Evolutionary conservation across 2,113 vertebrate genomes (phyloP).

Genomic region (Myanophis thanlyinensis): DNA sequence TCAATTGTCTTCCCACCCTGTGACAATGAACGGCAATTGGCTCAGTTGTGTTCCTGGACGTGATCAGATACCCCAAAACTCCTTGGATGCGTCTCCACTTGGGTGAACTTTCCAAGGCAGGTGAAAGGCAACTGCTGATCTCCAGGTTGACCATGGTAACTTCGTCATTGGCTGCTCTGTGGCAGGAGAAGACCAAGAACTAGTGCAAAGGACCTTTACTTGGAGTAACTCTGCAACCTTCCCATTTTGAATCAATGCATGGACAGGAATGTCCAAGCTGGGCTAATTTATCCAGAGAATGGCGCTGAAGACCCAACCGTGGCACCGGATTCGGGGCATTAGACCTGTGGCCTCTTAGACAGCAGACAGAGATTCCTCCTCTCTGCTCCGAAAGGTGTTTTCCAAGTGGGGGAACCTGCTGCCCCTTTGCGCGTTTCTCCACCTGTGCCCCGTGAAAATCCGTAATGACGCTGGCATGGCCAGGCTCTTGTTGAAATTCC

Average conservation of each 20-base stretch:
- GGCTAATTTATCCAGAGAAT: neutral
- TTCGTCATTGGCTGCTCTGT: conserved; percentile 38
- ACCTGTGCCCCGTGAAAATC: neutral
- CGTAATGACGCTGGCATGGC: conserved; percentile 83
- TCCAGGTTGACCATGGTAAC: conserved; percentile 54
- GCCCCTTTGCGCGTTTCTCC: neutral
- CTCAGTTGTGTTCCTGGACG: conserved; percentile 59
- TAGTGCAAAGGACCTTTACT: neutral
- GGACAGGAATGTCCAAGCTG: neutral
- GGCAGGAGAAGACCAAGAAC: conserved; percentile 37
- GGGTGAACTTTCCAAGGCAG: conserved; percentile 39
- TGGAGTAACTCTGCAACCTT: neutral
- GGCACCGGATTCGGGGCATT: neutral
- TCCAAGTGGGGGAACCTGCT: neutral
- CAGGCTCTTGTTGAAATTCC: conserved; percentile 88
- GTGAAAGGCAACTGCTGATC: conserved; percentile 21
- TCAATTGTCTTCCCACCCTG: conserved; percentile 56
- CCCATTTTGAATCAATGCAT: neutral
- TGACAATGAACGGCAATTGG: conserved; percentile 50
- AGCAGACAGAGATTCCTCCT: neutral
- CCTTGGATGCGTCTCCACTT: conserved; percentile 29
- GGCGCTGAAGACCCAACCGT: neutral
- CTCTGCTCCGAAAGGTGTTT: neutral
- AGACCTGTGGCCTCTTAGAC: neutral
- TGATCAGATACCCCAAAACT: conserved; percentile 2